phyloP scores from a whole-genome alignment of 1,140 invertebrate genomes.

The Rhyzopertha dominica region DNA sequence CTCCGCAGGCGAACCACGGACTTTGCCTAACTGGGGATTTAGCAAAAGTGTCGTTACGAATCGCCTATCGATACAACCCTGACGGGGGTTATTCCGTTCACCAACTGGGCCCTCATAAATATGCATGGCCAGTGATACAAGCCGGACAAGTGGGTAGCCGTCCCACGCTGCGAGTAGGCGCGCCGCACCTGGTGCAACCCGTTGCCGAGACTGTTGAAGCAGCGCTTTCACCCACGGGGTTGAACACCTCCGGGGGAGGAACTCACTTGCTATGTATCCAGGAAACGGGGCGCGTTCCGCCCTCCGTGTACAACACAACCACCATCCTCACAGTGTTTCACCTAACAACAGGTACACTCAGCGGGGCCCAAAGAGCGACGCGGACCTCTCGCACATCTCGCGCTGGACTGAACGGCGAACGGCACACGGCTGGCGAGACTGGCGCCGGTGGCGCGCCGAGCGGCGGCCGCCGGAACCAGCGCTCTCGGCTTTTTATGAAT shows the following conservation, averaged over 20 bases:
- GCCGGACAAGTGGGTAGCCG: slow-evolving; percentile 31
- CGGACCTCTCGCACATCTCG: slow-evolving; percentile 14
- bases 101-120: slow-evolving; percentile 37
- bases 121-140: slow-evolving; percentile 32
- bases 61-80: too few species aligned
- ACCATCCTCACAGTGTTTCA: too few species aligned
- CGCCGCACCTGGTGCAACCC: slow-evolving; percentile 30
- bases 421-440: slow-evolving; percentile 36
- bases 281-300: slow-evolving; percentile 19
- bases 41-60: too few species aligned
- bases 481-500: slow-evolving; percentile 68
- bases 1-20: too few species aligned
- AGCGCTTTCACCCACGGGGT: too few species aligned
- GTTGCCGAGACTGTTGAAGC: too few species aligned
- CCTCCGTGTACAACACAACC: neutral
- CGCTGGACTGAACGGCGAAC: slow-evolving; percentile 41
- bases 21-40: too few species aligned
- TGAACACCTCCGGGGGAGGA: too few species aligned
- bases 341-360: too few species aligned
- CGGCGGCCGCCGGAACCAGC: slow-evolving; percentile 40
- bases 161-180: slow-evolving; percentile 33
- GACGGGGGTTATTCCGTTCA: too few species aligned
- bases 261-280: too few species aligned
- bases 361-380: too few species aligned
- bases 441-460: slow-evolving; percentile 36